Evolutionary conservation across 2,888 invertebrate genomes (phyloP), one percentile per base, ranked within the genome.

Genomic region (Notodonta dromedarius): DNA sequence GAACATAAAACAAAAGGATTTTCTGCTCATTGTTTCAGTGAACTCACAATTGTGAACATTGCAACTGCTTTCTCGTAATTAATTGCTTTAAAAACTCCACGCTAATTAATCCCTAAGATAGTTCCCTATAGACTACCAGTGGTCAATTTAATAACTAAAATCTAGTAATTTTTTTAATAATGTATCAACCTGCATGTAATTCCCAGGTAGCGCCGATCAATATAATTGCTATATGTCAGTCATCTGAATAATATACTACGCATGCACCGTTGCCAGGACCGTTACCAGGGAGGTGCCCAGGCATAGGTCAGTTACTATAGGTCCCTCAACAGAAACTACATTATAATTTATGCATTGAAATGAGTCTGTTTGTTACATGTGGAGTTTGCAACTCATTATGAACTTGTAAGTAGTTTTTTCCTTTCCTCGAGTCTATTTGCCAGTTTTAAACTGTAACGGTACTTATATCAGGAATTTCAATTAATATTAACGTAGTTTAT

Each of bases 241-340:
- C 59, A 72, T 65, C 64, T 74, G 78, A 77, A 80, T 72, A 78
- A 73, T 80, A 77, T 66, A 86, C 79, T 77, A 87, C 86, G 88
- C 86, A 85, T 90, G 88, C 88, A 89, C 84, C 84, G 80, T 59
- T 74, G 71, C 70, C 73, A 69, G 81, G 80, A 89, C 84, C 84
- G 80, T 59, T 74, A 71, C 70, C 73, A 69, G 81, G 80, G 79
- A 70, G 76, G 74, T 76, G 71, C 78, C 83, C 80, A 74, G 74
- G 77, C 83, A 84, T 89, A 90, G 91, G 90, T 90, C 90, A 91
- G 89, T 89, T 85, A 85, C 81, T 74, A 66, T 77, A 77, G 76
- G 68, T 70, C 63, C 70, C 70, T 63, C 71, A 24, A 44, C n/a
- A 13, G 16, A 40, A 39, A 55, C 63, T 75, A 71, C 70, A 69